Evolutionary conservation across 2,797 vertebrate genomes (phyloP).

Genomic region (Meda fulgida): DNA sequence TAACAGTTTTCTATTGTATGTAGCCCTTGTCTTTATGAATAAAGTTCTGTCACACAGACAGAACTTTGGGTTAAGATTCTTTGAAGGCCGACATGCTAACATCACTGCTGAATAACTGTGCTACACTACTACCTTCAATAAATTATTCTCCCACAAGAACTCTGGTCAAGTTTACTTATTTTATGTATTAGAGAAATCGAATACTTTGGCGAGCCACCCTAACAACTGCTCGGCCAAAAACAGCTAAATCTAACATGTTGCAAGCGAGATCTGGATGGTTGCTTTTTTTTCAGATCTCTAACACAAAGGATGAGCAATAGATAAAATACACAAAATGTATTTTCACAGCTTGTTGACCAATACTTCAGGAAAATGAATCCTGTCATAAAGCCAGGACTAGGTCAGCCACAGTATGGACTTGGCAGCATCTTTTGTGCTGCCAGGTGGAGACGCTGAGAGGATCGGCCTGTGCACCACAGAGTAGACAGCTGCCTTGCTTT

Average conservation of each 20-base stretch:
- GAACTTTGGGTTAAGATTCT: too few relatives aligned
- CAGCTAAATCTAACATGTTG: neutral
- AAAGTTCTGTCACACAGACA: too few relatives aligned
- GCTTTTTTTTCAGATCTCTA: neutral
- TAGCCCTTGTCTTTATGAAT: too few relatives aligned
- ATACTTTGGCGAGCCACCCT: too few relatives aligned
- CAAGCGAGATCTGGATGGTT: neutral
- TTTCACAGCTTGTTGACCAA: slow-evolving; percentile 12
- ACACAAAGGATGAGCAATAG: neutral
- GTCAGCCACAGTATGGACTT: slow-evolving; percentile 52
- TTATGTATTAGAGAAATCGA: too few relatives aligned
- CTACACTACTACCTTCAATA: too few relatives aligned
- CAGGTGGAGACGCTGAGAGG: slow-evolving; percentile 60
- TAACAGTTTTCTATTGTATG: too few relatives aligned
- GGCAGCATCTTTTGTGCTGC: slow-evolving; percentile 53
- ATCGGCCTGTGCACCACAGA: slow-evolving; percentile 55
- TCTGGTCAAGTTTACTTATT: too few relatives aligned
- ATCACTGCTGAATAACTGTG: too few relatives aligned
- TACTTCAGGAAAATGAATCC: slow-evolving; percentile 16
- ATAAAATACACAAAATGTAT: neutral
- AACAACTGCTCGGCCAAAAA: too few relatives aligned
- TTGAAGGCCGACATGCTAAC: too few relatives aligned
- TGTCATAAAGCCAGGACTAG: slow-evolving; percentile 51
- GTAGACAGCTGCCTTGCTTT: slow-evolving; percentile 62
- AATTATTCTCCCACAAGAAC: too few relatives aligned